Evolutionary conservation across 2,888 invertebrate species (phyloP).

Genomic region (Nebria salina): DNA sequence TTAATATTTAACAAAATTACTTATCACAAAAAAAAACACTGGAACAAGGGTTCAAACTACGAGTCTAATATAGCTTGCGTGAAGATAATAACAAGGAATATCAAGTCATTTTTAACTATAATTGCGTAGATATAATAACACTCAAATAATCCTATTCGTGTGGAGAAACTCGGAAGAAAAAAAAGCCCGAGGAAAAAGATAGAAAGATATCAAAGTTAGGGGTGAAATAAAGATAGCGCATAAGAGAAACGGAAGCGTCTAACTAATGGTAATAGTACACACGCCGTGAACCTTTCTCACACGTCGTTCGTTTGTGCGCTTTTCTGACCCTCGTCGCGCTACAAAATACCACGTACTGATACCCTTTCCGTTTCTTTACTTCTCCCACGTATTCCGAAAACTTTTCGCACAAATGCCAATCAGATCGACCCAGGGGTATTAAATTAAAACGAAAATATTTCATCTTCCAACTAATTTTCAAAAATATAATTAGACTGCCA

Average conservation of each 20-base stretch:
- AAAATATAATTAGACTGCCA: not conserved
- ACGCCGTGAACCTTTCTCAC: constrained; percentile 1
- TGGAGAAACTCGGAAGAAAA: not conserved
- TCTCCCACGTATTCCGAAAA: not conserved
- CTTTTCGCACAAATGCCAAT: constrained; percentile 1
- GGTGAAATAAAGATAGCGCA: not conserved
- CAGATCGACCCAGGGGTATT: not conserved
- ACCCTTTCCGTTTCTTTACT: not conserved
- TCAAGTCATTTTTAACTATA: not conserved
- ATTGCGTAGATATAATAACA: constrained; percentile 1
- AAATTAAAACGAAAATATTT: not conserved
- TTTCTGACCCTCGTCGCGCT: not conserved
- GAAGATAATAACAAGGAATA: not conserved
- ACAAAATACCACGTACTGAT: constrained; percentile 21
- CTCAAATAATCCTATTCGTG: not conserved
- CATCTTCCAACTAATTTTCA: not conserved
- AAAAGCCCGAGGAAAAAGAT: not conserved
- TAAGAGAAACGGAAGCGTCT: constrained; percentile 19
- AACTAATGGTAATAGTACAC: constrained; percentile 32
- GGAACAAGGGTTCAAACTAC: not conserved
- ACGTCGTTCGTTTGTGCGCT: not conserved
- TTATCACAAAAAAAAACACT: not conserved
- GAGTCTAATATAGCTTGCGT: constrained; percentile 7
- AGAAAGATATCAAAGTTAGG: not conserved
- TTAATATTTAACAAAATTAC: not conserved